Evolutionary conservation across 2,113 vertebrate genomes (phyloP).

Genomic region (human (Homo sapiens)): GRCh38 chr5:61493501-61494000

Average conservation of each 20-base stretch:
- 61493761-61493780: neutral
- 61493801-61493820: neutral
- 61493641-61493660: neutral
- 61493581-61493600: neutral
- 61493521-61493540: neutral
- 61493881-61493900: neutral
- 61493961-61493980: neutral
- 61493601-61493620: neutral
- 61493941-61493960: neutral
- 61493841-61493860: neutral
- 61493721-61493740: neutral
- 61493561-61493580: neutral
- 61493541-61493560: neutral
- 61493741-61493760: neutral
- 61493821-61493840: neutral
- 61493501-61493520: neutral
- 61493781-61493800: neutral
- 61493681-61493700: neutral
- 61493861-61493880: neutral
- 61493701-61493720: neutral
- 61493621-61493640: neutral
- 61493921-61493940: neutral
- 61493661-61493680: neutral
- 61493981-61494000: conserved; percentile 20
- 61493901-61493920: neutral